Percentiles rank a stretch among this genome's conserved stretches.
phyloP scores from a whole-genome alignment of 2,113 vertebrate species.

The Cryptoleucopteryx plumbea region DNA sequence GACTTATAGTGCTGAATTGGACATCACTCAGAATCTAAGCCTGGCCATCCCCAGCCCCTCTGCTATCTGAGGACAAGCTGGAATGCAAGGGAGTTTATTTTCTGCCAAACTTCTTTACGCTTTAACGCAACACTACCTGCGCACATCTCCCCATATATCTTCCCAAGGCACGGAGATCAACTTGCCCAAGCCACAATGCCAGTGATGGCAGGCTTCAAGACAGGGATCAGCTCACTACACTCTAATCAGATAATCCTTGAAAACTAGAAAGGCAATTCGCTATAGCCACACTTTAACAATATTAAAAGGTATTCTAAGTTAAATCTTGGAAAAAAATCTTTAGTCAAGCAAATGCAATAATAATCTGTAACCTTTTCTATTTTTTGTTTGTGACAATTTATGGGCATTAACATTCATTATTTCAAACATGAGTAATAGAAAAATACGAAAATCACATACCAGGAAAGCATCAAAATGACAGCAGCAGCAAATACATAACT shows the following conservation, averaged over 20 bases:
- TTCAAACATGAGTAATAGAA: constrained; percentile 29
- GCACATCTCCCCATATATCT: neutral
- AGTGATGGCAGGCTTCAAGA: neutral
- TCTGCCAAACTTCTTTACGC: too few relatives aligned
- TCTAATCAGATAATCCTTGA: neutral
- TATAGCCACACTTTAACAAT: neutral
- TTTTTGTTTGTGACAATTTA: neutral
- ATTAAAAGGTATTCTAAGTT: neutral
- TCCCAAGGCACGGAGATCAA: neutral
- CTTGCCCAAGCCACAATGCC: neutral
- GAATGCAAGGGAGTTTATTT: too few relatives aligned
- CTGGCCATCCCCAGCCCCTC: too few relatives aligned
- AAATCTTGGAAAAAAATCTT: neutral
- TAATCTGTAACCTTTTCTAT: neutral
- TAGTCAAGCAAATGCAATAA: neutral
- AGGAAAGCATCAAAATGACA: constrained; percentile 33
- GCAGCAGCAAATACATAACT: constrained; percentile 2
- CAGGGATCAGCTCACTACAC: neutral
- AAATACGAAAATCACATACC: constrained; percentile 36
- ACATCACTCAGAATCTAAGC: too few relatives aligned
- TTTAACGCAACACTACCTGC: neutral
- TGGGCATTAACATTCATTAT: neutral
- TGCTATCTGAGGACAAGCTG: too few relatives aligned
- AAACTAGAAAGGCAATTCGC: neutral
- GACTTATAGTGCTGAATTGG: too few relatives aligned